Base-by-base conservation (phyloP, 2,113 vertebrate species). In the Colossoma macropomum region DNA sequence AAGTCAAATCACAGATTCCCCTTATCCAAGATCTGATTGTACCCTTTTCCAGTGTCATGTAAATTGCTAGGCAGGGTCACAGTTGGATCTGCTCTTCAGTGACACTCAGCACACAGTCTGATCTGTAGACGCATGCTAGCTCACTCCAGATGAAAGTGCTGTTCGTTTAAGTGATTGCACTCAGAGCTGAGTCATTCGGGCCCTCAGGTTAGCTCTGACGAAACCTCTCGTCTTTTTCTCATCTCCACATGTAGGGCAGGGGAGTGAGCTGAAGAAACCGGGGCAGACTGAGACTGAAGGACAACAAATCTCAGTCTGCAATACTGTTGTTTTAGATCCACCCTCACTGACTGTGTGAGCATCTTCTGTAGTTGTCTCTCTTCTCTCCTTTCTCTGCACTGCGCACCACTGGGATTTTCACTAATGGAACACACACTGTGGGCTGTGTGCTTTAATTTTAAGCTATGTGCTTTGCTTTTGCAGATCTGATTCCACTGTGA, bases 211-310 rank as follows among this genome's bases (percentile, higher is more conserved):
- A 38, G 63, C 63, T 60, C 77, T 82, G 78, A 86, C 81, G 48
- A 59, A 81, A 63, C 72, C 25, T 45, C 9, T 5, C 5, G 12
- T 71, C 34, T 82, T 77, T 66, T 27, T 32, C 28, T 25, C 41
- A 45, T 62, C 59, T 62, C 59, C 59, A 62, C n/a, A 62, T 62
- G 59, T 21, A 59, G 21, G 54, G 1, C 54, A 16, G 13, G 65
- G 41, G 77, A 79, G 80, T 80, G 74, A 73, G 71, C 77, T 76
- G 23, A 80, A 80, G 65, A 65, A 77, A 83, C 60, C 72, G 28
- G 75, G 79, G 56, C 85, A 65, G 77, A 65, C 66, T 38, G 34
- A 71, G 38, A 21, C 21, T 62, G 23, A 45, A 11, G 38, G 21
- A 62, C 2, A 27, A 4, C 59, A 27, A 1, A 16, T 27, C 59